These are phyloP conservation scores for Hylaeus volcanicus DNA, from an alignment of 1,140 invertebrate species.

Conservation along the genomic window DNA sequence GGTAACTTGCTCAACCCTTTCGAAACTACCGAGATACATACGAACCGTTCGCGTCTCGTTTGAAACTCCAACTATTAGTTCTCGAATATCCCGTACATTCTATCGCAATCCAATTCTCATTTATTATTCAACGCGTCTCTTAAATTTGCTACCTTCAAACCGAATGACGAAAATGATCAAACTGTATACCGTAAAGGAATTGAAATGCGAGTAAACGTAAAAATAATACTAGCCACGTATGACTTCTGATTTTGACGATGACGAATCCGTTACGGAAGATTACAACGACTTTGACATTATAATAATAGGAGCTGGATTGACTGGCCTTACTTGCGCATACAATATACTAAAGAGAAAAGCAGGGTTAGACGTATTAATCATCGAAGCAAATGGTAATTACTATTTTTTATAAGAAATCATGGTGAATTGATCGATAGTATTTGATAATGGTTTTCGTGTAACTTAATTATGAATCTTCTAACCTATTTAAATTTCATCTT, in stretches of 20 bases:
- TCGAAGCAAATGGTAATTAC: constrained; percentile 63
- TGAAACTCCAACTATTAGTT: no score
- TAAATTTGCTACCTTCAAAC: constrained; percentile 6
- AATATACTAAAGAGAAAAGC: constrained; percentile 51
- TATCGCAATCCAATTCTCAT: no score
- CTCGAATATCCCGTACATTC: no score
- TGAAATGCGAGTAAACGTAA: background rate
- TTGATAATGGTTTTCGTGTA: no score
- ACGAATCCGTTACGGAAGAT: constrained; percentile 33
- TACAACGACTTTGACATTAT: constrained; percentile 64
- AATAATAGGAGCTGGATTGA: constrained; percentile 68
- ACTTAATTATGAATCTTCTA: no score
- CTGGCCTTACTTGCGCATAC: constrained; percentile 67
- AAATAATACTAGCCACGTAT: background rate
- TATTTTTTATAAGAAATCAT: background rate
- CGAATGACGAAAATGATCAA: background rate
- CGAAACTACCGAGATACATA: no score
- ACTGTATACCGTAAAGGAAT: background rate
- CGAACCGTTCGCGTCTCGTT: no score
- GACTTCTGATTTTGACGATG: constrained; percentile 21
- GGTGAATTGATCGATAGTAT: background rate
- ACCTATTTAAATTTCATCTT: no score
- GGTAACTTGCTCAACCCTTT: no score
- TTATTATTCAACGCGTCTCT: background rate
- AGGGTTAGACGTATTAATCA: constrained; percentile 59